Evolutionary conservation across 2,113 vertebrate species (phyloP).

Genomic region (Nipponia nippon): DNA sequence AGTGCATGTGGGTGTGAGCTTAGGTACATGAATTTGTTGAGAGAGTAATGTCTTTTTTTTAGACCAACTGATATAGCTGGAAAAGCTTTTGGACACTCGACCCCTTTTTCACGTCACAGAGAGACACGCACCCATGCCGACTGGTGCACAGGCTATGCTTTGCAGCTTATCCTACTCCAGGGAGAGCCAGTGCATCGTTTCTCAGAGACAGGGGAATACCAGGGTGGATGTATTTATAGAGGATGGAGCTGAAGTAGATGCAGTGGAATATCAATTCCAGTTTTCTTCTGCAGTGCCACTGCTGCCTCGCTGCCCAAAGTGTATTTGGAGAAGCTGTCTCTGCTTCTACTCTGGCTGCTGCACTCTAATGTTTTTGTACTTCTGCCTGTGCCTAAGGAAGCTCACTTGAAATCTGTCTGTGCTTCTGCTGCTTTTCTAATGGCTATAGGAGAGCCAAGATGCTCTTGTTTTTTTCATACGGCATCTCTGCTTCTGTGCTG

Average conservation of each 20-base stretch:
- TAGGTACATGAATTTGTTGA: background rate
- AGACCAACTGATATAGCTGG: background rate
- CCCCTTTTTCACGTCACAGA: background rate
- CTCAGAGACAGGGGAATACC: background rate
- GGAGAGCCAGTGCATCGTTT: background rate
- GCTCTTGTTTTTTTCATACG: background rate
- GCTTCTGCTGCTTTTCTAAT: background rate
- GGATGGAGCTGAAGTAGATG: background rate
- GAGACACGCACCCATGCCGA: fast-evolving
- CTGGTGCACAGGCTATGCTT: background rate
- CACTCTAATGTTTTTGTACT: background rate
- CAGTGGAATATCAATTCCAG: background rate
- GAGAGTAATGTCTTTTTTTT: background rate
- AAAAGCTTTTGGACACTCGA: background rate
- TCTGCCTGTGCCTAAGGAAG: background rate
- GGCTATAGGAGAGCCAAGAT: background rate
- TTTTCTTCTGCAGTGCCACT: background rate
- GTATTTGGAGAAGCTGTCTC: background rate
- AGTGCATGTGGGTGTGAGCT: background rate
- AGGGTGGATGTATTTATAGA: background rate
- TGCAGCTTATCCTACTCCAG: background rate
- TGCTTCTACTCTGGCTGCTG: background rate
- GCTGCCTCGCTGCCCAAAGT: background rate
- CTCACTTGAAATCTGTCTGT: background rate
- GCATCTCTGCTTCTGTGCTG: background rate